These are phyloP conservation scores for Orchesella cincta DNA, from an alignment of 1,140 invertebrate species.

Conservation along the genomic window DNA sequence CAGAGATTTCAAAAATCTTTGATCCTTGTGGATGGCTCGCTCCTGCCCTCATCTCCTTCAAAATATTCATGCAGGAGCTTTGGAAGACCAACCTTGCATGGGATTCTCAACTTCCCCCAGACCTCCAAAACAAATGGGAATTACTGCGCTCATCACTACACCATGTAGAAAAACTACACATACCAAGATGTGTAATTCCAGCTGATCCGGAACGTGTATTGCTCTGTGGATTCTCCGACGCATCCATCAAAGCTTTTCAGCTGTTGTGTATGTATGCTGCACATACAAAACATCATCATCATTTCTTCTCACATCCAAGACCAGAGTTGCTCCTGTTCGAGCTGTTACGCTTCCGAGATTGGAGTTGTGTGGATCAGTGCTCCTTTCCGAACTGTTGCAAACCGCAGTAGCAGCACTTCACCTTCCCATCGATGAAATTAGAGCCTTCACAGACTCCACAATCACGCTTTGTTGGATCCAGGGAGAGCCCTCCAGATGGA, in stretches of 20 bases:
- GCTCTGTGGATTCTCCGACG: neutral
- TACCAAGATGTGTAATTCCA: too few species aligned
- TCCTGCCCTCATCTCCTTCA: constrained; percentile 54
- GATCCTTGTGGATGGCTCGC: constrained; percentile 57
- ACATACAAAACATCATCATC: neutral
- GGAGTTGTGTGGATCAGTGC: constrained; percentile 46
- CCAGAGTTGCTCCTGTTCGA: constrained; percentile 44
- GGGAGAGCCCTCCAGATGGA: neutral
- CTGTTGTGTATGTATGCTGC: neutral
- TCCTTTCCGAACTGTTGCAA: constrained; percentile 43
- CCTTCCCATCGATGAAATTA: too few species aligned
- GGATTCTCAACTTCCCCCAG: constrained; percentile 55
- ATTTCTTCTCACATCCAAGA: constrained; percentile 45
- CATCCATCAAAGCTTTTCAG: neutral
- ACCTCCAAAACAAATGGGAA: constrained; percentile 44
- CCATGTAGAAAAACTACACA: too few species aligned
- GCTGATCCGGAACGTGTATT: too few species aligned
- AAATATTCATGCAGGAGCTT: constrained; percentile 57
- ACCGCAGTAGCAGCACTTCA: neutral
- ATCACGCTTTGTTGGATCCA: neutral
- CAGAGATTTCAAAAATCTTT: constrained; percentile 54
- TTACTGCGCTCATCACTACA: too few species aligned
- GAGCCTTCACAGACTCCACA: neutral
- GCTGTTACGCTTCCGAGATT: constrained; percentile 43
- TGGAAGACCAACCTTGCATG: constrained; percentile 55